These are phyloP conservation scores for Drosophila merina DNA, from an alignment of 2,888 invertebrate species.

Conservation along the genomic window DNA sequence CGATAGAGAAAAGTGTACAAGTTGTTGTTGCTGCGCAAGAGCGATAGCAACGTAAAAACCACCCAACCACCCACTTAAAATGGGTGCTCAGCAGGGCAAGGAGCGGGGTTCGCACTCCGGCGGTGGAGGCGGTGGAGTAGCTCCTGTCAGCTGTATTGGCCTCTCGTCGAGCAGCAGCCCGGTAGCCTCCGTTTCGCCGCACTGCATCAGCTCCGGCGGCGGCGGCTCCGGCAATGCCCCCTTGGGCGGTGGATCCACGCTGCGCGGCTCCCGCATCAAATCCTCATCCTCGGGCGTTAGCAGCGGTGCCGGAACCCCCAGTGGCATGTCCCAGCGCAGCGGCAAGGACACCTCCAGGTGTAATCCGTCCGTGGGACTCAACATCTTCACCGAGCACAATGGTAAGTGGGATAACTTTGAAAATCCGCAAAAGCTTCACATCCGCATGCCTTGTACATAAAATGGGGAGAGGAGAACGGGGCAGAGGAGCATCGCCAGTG, in stretches of 20 bases:
- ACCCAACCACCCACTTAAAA: slow-evolving; percentile 78
- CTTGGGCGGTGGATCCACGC: slow-evolving; percentile 85
- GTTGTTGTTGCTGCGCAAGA: slow-evolving; percentile 56
- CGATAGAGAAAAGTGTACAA: slow-evolving; percentile 46
- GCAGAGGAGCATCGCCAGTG: neutral
- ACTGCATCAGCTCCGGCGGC: slow-evolving; percentile 81
- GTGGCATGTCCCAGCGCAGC: slow-evolving; percentile 64
- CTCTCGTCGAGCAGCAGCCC: slow-evolving; percentile 82
- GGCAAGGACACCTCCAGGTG: slow-evolving; percentile 88
- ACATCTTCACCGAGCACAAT: slow-evolving; percentile 97
- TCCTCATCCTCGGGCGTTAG: slow-evolving; percentile 66
- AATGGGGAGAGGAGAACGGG: neutral
- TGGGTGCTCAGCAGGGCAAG: slow-evolving; percentile 98
- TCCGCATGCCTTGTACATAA: slow-evolving; percentile 30
- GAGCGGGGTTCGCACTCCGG: slow-evolving; percentile 88
- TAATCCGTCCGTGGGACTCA: slow-evolving; percentile 88
- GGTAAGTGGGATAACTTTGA: slow-evolving; percentile 86
- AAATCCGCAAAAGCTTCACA: neutral
- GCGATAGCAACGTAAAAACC: slow-evolving; percentile 42
- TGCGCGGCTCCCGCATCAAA: slow-evolving; percentile 90
- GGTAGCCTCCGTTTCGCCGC: slow-evolving; percentile 75
- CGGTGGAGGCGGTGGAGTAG: slow-evolving; percentile 69
- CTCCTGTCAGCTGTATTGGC: slow-evolving; percentile 86
- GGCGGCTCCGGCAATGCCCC: slow-evolving; percentile 67
- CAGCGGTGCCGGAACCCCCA: slow-evolving; percentile 83